Evolutionary conservation across 1,140 invertebrate species (phyloP).

Genomic region (Myzus persicae): DNA sequence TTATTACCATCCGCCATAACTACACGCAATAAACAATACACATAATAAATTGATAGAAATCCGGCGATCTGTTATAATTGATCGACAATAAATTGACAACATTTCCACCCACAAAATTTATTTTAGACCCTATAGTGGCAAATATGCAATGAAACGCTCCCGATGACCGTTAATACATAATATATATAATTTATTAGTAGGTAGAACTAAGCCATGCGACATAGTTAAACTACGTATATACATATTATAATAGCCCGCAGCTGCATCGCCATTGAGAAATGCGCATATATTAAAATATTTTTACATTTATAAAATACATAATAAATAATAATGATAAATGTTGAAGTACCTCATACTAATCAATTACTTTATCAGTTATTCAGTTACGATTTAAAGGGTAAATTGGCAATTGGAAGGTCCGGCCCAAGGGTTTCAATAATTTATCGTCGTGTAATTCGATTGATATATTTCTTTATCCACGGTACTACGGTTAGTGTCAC

Average conservation of each 20-base stretch:
- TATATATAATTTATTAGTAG: neutral
- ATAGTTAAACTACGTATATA: neutral
- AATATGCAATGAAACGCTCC: too few species aligned
- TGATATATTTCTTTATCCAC: too few species aligned
- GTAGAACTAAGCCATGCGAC: neutral
- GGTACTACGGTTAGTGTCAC: too few species aligned
- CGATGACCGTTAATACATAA: neutral
- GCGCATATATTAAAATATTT: neutral
- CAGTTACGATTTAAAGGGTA: too few species aligned
- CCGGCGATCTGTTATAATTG: neutral
- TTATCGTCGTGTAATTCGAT: too few species aligned
- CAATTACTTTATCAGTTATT: too few species aligned
- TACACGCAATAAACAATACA: too few species aligned
- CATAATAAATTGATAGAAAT: neutral
- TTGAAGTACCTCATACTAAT: neutral
- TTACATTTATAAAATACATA: neutral
- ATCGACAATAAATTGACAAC: neutral
- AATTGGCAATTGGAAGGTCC: too few species aligned
- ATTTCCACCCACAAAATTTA: neutral
- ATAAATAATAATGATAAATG: neutral
- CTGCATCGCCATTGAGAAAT: neutral
- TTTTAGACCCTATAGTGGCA: too few species aligned
- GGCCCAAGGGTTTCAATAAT: too few species aligned
- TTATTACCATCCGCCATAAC: too few species aligned
- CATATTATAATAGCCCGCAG: neutral